Conservation (phyloP, 2,797 vertebrate species). For the Poecilia velifera region DNA sequence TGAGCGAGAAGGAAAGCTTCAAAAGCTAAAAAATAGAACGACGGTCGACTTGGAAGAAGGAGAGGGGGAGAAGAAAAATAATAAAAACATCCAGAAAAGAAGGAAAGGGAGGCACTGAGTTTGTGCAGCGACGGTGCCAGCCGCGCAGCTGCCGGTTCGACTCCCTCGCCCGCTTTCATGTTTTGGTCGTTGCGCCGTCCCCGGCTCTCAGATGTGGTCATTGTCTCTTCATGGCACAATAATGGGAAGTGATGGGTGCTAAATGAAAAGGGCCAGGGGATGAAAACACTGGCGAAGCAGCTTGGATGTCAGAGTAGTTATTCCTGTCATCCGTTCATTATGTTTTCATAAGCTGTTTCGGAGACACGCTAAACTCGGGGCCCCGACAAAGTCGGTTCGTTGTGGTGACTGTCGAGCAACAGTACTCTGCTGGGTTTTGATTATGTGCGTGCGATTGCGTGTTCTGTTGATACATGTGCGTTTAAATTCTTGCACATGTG, state of each 20-base stretch:
- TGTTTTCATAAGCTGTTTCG: slow-evolving; percentile 77
- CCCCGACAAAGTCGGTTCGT: slow-evolving; percentile 56
- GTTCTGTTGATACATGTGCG: slow-evolving; percentile 24
- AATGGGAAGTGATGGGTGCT: slow-evolving; percentile 79
- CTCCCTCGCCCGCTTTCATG: slow-evolving; percentile 71
- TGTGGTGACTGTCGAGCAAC: slow-evolving; percentile 54
- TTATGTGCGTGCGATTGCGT: slow-evolving; percentile 34
- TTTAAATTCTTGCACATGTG: slow-evolving; percentile 35
- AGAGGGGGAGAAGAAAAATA: slow-evolving; percentile 6
- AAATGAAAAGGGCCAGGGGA: slow-evolving; percentile 77
- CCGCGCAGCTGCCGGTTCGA: slow-evolving; percentile 62
- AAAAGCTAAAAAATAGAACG: slow-evolving; percentile 62
- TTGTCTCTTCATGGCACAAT: slow-evolving; percentile 71
- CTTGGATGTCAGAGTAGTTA: slow-evolving; percentile 74
- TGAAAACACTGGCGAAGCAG: slow-evolving; percentile 74
- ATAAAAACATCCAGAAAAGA: slow-evolving; percentile 49
- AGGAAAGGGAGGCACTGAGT: slow-evolving; percentile 28
- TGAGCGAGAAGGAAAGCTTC: slow-evolving; percentile 44
- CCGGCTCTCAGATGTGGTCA: slow-evolving; percentile 75
- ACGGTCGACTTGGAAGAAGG: slow-evolving; percentile 42
- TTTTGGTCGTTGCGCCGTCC: slow-evolving; percentile 72
- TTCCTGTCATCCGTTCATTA: slow-evolving; percentile 79
- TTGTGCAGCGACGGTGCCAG: slow-evolving; percentile 57
- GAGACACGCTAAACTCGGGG: slow-evolving; percentile 66
- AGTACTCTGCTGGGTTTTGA: slow-evolving; percentile 33